These are phyloP conservation scores for Apodemus agrarius DNA, from an alignment of 2,797 vertebrate species.

Conservation along the genomic window DNA sequence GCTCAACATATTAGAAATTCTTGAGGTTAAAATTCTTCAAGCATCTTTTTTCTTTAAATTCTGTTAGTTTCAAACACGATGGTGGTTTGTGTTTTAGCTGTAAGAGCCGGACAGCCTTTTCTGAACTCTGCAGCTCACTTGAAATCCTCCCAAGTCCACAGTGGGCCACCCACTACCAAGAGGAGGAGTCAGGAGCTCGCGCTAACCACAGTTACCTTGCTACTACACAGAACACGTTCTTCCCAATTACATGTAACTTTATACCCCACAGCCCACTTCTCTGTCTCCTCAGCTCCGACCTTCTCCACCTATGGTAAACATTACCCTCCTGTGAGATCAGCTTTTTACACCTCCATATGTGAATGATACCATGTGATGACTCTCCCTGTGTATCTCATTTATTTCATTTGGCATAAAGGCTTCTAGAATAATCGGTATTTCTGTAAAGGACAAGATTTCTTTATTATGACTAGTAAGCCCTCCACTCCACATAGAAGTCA, in stretches of 20 bases:
- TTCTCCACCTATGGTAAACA: background rate
- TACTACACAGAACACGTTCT: background rate
- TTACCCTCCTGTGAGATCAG: background rate
- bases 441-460: background rate
- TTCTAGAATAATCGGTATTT: background rate
- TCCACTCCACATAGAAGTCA: background rate
- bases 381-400: background rate
- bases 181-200: background rate
- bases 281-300: background rate
- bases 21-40: background rate
- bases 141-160: rapidly evolving
- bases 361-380: background rate
- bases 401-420: background rate
- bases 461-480: background rate
- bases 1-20: slow-evolving; percentile 41
- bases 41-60: background rate
- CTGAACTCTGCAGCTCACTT: background rate
- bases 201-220: background rate
- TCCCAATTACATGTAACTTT: background rate
- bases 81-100: background rate
- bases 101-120: background rate
- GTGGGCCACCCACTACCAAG: background rate
- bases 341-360: background rate
- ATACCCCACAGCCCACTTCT: background rate
- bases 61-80: background rate